Percentiles rank a stretch among this genome's conserved stretches.
phyloP scores from a whole-genome alignment of 2,113 vertebrate genomes.

The Heteronetta atricapilla region DNA sequence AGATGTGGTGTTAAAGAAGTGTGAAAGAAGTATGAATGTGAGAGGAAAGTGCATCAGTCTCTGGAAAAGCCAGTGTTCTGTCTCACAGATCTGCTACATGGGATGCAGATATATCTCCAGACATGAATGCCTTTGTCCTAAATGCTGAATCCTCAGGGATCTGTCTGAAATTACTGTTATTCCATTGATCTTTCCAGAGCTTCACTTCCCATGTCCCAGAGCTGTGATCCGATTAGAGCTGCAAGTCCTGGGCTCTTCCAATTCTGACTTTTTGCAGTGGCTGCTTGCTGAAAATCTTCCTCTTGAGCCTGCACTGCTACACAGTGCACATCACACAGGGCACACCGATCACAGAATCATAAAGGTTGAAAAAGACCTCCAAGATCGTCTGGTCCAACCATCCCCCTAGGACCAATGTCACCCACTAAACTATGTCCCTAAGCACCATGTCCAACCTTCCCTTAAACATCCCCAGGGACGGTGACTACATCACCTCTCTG shows the following conservation, averaged over 20 bases:
- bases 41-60: not conserved
- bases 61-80: not conserved
- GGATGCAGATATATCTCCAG: not conserved
- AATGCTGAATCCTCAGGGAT: not conserved
- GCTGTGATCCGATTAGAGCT: not conserved
- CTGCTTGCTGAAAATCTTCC: not conserved
- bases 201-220: not conserved
- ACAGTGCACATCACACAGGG: accelerated
- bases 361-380: too few relatives aligned
- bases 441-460: too few relatives aligned
- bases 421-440: too few relatives aligned
- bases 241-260: not conserved
- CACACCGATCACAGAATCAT: too few relatives aligned
- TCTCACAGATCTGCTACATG: accelerated
- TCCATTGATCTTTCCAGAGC: not conserved
- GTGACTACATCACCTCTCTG: too few relatives aligned
- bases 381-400: too few relatives aligned
- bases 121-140: not conserved
- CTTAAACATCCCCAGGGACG: too few relatives aligned
- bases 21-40: not conserved
- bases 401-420: too few relatives aligned
- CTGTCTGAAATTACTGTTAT: not conserved
- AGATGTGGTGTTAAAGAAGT: not conserved
- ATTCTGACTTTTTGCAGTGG: not conserved
- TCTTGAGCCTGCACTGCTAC: not conserved